Base-by-base conservation (phyloP, 2,888 invertebrate species). In the Criorhina ranunculi region DNA sequence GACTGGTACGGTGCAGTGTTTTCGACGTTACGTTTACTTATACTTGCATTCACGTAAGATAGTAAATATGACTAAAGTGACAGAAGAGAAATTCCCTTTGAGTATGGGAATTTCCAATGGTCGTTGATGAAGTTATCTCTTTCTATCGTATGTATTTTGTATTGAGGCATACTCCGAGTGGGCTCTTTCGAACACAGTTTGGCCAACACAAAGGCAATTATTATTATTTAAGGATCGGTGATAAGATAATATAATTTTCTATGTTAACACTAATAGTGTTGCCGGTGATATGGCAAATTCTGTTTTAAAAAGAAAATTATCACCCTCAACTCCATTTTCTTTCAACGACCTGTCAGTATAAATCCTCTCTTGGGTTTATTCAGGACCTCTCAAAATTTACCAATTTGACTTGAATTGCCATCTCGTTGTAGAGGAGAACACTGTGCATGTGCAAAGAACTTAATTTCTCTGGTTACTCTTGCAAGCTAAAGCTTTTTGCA, bases 61-160 rank as follows among this genome's bases (percentile, higher is more conserved):
- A 3, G 24, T 24, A 24, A 59, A 46, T 55, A 66, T 19, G 53
- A 44, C 24, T 19, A 55, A 42, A 77, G 33, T 82, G 78, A 78
- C 78, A 82, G 78, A 17, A 66, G n/a, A 19, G 24, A 77, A 77
- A 37, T 77, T 76, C 57, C 69, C 57, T 24, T 59, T 49, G 31
- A 31, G 15, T 55, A 35, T 60, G 44, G 31, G 42, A 70, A 51
- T 35, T 60, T 44, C 8, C 53, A 35, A 1, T 4, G 6, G 17
- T 8, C 37, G 5, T 12, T 9, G 7, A 24, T 42, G 33, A 4
- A 7, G 31, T 24, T 64, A 12, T 66, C 66, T 55, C 66, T n/a
- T 29, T 75, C 35, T 29, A 0, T 11, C 53, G 19, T n/a, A 66
- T 11, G 51, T 37, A 12, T n/a, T 49, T 51, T 8, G 7, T 1